A percentile compares a stretch with the other conserved stretches of the same genome.
Evolutionary conservation across 2,113 vertebrate species (phyloP).

Genomic region (Promerops cafer): DNA sequence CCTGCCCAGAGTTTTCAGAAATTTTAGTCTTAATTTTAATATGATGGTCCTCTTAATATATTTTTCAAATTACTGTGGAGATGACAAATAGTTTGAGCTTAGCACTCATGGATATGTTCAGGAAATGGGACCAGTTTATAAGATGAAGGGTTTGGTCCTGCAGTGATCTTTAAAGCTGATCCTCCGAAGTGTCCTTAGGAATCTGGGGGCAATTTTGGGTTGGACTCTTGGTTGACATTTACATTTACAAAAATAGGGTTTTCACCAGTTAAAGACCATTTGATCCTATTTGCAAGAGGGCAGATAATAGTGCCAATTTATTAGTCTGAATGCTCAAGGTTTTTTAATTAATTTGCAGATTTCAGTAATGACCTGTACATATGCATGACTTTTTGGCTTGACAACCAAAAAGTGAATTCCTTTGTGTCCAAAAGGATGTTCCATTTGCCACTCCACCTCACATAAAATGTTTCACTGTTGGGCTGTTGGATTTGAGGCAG

Average conservation of each 20-base stretch:
- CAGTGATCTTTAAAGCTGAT: background rate
- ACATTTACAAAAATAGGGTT: background rate
- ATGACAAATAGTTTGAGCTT: conserved; percentile 5
- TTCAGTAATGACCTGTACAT: background rate
- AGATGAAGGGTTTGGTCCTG: background rate
- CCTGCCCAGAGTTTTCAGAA: background rate
- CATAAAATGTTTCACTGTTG: background rate
- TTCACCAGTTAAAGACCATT: background rate
- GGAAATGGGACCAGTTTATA: background rate
- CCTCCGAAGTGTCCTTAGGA: background rate
- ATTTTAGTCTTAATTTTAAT: conserved; percentile 11
- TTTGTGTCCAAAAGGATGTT: background rate
- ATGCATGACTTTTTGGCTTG: background rate
- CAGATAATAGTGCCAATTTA: background rate
- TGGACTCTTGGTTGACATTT: background rate
- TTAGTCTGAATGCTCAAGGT: background rate
- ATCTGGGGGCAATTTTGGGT: background rate
- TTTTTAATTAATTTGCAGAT: background rate
- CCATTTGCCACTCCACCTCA: background rate
- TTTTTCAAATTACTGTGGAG: background rate
- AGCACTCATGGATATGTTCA: background rate
- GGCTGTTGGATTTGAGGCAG: background rate
- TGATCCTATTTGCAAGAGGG: background rate
- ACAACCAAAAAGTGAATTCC: background rate
- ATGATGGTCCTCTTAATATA: background rate